Evolutionary conservation across 2,888 invertebrate species (phyloP), one percentile per base, ranked within the genome.

Genomic region (Ophraella communa): DNA sequence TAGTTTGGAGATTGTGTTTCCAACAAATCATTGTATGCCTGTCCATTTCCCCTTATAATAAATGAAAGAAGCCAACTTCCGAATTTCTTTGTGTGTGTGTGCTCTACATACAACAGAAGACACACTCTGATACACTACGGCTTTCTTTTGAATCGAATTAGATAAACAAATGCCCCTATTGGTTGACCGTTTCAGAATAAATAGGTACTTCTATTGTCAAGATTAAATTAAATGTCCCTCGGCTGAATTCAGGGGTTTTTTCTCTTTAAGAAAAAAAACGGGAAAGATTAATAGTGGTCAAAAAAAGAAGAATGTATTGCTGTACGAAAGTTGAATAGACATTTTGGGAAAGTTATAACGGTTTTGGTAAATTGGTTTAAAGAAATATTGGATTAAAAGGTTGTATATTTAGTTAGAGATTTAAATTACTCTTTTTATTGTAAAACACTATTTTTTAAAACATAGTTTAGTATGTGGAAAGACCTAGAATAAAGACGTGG

Each of bases 141-240:
- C 24, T 51, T 61, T 63, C 66, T 53, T 57, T 49, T 49, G 57
- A 64, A 66, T 65, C 67, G 53, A 69, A 69, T 69, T 69, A 65
- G 65, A 69, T 65, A 69, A 67, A 69, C 69, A 67, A 67, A 69
- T 65, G 65, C 35, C 14, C 47, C 60, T 58, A 58, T 58, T 45
- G 58, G 45, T 42, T 27, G 49, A 52, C 55, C 59, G 44, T 45
- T 45, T 42, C 24, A 39, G 53, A 39, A 56, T 39, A 56, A 62
- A 57, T 61, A 53, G 57, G 62, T 56, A 53, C 49, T 49, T 33
- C 60, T 60, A 61, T 62, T 65, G 65, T 65, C 24, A 35, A 62
- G 51, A 62, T 66, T 66, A 59, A 62, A 66, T 66, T 58, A 62
- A 66, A 62, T 54, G 53, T 64, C 53, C 27, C 24, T 8, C 39